Conservation (phyloP, 1,140 invertebrate genomes). For the Agrypnia vestita region DNA sequence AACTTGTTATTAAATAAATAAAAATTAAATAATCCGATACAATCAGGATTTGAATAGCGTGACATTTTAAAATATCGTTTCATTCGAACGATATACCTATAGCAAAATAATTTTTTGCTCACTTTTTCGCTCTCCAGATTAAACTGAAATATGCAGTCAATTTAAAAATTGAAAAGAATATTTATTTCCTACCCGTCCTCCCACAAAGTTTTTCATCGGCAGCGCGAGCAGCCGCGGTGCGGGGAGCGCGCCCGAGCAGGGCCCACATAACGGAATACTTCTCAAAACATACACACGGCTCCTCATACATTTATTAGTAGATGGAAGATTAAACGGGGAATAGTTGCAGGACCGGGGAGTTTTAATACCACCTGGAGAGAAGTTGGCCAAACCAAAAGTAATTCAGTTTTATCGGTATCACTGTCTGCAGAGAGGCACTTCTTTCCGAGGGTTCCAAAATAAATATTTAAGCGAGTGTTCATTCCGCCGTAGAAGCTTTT, state of each 20-base stretch:
- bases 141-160: too few relatives aligned
- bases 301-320: conserved; percentile 61
- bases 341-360: conserved; percentile 53
- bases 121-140: too few relatives aligned
- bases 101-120: too few relatives aligned
- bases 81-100: too few relatives aligned
- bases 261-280: conserved; percentile 44
- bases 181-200: too few relatives aligned
- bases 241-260: neutral
- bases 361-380: conserved; percentile 56
- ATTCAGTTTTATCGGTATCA: conserved; percentile 60
- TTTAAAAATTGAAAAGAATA: too few relatives aligned
- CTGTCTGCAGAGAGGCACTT: conserved; percentile 45
- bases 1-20: too few relatives aligned
- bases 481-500: conserved; percentile 42
- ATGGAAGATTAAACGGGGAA: conserved; percentile 61
- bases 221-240: conserved; percentile 1
- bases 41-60: too few relatives aligned
- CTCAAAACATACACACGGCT: conserved; percentile 55
- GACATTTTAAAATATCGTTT: too few relatives aligned
- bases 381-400: conserved; percentile 59
- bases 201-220: neutral
- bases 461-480: conserved; percentile 57
- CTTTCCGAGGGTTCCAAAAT: conserved; percentile 50
- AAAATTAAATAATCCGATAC: too few relatives aligned